phyloP scores from a whole-genome alignment of 2,113 vertebrate genomes.

The Osmerus mordax region DNA sequence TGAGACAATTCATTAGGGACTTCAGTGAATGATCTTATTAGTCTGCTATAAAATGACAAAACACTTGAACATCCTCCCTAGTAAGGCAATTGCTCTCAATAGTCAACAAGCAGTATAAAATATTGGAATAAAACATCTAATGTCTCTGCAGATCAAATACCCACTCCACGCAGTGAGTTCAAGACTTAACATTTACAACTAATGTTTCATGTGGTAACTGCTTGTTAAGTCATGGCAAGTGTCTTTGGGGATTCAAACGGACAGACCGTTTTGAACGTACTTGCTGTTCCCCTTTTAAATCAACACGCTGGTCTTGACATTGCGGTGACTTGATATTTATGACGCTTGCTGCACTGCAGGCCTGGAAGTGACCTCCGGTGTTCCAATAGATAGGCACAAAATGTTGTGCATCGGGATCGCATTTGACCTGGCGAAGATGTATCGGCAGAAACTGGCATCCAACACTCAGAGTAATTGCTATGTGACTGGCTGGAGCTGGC shows the following conservation, averaged over 20 bases:
- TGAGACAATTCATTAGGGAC: constrained; percentile 60
- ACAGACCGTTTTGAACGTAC: constrained; percentile 6
- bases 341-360: constrained; percentile 19
- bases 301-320: constrained; percentile 10
- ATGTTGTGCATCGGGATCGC: neutral
- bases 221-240: neutral
- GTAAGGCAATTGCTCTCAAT: neutral
- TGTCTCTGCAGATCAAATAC: constrained; percentile 3
- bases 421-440: neutral
- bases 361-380: constrained; percentile 42
- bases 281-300: neutral
- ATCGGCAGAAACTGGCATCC: neutral
- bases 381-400: constrained; percentile 44
- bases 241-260: neutral
- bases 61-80: constrained; percentile 23
- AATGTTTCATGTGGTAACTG: constrained; percentile 9
- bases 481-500: constrained; percentile 16
- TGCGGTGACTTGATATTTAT: constrained; percentile 19
- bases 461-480: constrained; percentile 41
- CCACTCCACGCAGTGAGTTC: constrained; percentile 22
- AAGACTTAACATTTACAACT: constrained; percentile 10
- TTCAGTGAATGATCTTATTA: constrained; percentile 52
- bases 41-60: constrained; percentile 46
- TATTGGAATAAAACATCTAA: neutral
- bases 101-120: neutral